phyloP scores from a whole-genome alignment of 2,113 vertebrate genomes.

The Hepsetus odoe region DNA sequence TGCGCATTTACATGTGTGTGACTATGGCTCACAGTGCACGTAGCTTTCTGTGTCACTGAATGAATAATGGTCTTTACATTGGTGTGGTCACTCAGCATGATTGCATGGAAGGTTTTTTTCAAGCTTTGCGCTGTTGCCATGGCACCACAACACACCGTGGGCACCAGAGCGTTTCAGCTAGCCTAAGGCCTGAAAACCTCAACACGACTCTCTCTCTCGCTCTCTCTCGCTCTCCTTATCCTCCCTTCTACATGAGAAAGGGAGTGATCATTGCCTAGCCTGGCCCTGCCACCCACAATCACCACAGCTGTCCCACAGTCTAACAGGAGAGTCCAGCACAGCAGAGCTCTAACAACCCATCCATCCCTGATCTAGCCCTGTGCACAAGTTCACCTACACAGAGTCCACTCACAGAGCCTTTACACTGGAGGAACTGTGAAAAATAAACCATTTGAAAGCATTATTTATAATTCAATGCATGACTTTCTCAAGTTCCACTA shows the following conservation, averaged over 20 bases:
- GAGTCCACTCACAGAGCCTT: not conserved
- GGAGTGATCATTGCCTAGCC: not conserved
- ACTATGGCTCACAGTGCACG: conserved; percentile 32
- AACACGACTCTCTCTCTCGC: not conserved
- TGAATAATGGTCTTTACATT: conserved; percentile 36
- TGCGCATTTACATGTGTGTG: not conserved
- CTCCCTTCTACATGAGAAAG: not conserved
- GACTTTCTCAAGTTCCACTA: too few relatives aligned
- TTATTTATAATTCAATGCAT: not conserved
- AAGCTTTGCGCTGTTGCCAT: conserved; percentile 46
- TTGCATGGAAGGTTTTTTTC: conserved; percentile 20
- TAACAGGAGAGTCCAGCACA: not conserved
- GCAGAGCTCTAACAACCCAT: not conserved
- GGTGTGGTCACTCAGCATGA: conserved; percentile 21
- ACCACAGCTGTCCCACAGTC: not conserved
- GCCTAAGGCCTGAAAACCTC: conserved; percentile 4
- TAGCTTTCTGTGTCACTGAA: conserved; percentile 9
- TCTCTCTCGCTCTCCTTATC: not conserved
- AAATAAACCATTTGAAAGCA: not conserved
- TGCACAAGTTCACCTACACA: not conserved
- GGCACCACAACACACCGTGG: conserved; percentile 45
- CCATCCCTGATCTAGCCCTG: not conserved
- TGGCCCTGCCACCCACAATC: conserved; percentile 1
- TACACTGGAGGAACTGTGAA: not conserved
- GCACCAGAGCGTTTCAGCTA: conserved; percentile 17